A percentile compares a stretch with the other conserved stretches of the same genome.
These are phyloP conservation scores for Nephrotoma appendiculata DNA, from an alignment of 2,888 invertebrate genomes.

Conservation along the genomic window DNA sequence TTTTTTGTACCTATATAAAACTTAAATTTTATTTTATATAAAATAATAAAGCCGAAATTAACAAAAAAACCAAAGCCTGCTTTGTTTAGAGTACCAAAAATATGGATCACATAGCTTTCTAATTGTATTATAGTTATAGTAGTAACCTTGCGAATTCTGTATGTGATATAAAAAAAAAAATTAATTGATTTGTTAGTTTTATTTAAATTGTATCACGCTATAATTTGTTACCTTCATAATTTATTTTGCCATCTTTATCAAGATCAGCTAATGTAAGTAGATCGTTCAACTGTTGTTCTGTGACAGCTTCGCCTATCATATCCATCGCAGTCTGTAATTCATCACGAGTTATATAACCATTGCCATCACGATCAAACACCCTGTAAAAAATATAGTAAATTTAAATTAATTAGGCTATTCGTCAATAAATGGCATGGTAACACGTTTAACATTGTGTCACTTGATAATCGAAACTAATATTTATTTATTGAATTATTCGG, in stretches of 20 bases:
- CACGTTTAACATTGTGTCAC: too few relatives aligned
- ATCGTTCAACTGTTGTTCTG: slow-evolving; percentile 59
- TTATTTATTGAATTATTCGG: too few relatives aligned
- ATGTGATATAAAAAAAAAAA: neutral
- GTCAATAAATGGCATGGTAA: too few relatives aligned
- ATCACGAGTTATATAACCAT: slow-evolving; percentile 76
- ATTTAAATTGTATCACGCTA: neutral
- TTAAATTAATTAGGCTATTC: neutral
- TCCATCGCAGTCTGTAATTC: slow-evolving; percentile 66
- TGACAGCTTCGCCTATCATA: slow-evolving; percentile 65
- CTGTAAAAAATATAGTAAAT: slow-evolving; percentile 25
- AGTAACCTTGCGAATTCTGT: neutral
- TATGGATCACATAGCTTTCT: neutral
- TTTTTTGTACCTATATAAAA: neutral
- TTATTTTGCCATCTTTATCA: slow-evolving; percentile 66
- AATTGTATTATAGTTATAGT: neutral
- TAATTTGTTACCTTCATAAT: slow-evolving; percentile 52
- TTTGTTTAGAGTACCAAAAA: neutral
- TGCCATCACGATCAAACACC: slow-evolving; percentile 79
- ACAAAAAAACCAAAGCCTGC: neutral
- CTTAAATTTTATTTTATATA: neutral
- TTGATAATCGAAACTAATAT: too few relatives aligned
- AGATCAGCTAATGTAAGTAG: slow-evolving; percentile 60
- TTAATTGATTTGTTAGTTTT: neutral
- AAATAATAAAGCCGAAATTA: neutral